Evolutionary conservation across 64 coral and sea anemone species (phyloP).

Genomic region (Catalaphyllia jardinei): DNA sequence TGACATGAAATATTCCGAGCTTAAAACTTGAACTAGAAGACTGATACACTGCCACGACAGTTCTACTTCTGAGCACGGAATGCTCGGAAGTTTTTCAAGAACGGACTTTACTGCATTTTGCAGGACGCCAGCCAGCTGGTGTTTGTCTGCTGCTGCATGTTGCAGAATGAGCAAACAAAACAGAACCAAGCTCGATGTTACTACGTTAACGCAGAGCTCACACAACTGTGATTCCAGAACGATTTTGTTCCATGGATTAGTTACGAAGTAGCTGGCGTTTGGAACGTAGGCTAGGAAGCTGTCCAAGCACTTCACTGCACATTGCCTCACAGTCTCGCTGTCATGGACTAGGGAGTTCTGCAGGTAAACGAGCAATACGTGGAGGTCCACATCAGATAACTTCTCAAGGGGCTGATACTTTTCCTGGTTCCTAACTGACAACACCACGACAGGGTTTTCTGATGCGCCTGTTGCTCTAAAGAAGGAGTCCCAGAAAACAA

Average conservation of each 20-base stretch:
- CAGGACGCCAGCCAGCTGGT: not conserved
- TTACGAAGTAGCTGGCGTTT: not conserved
- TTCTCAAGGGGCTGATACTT: not conserved
- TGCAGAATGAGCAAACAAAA: conserved; percentile 49
- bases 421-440: not conserved
- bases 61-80: conserved; percentile 11
- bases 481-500: conserved; percentile 58
- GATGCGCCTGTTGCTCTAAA: not conserved
- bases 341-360: conserved; percentile 76
- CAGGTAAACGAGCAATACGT: conserved; percentile 55
- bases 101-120: not conserved
- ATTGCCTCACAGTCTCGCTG: conserved; percentile 48
- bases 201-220: not conserved
- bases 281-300: conserved; percentile 27
- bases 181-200: conserved; percentile 50
- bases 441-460: not conserved
- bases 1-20: not conserved
- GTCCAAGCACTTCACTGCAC: conserved; percentile 57
- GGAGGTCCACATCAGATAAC: conserved; percentile 13
- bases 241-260: conserved; percentile 71
- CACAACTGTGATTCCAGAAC: conserved; percentile 57
- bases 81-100: conserved; percentile 1
- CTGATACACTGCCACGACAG: conserved; percentile 15
- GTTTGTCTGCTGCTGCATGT: not conserved
- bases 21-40: not conserved